Percentiles rank a stretch among this genome's conserved stretches.
phyloP scores from a whole-genome alignment of 2,113 vertebrate genomes.

The Cryptotis parvus region DNA sequence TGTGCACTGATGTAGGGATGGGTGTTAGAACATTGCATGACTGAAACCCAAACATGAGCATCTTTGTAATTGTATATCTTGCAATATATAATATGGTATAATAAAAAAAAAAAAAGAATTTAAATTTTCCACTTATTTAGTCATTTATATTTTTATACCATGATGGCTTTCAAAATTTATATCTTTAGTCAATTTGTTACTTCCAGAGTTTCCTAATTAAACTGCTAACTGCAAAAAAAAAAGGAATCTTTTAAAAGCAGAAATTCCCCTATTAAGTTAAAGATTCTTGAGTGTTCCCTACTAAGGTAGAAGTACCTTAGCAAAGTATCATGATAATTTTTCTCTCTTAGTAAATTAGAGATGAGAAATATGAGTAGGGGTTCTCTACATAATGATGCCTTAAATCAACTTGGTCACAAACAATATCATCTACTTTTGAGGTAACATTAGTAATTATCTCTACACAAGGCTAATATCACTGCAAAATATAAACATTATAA shows the following conservation, averaged over 20 bases:
- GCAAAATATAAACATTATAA: neutral
- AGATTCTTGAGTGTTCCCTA: neutral
- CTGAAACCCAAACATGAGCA: too few relatives aligned
- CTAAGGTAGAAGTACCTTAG: neutral
- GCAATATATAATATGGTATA: too few relatives aligned
- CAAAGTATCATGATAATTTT: neutral
- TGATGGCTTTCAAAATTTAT: too few relatives aligned
- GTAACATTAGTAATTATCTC: neutral
- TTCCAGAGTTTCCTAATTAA: too few relatives aligned
- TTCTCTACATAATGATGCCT: neutral
- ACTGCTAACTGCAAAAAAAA: too few relatives aligned
- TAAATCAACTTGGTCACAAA: neutral
- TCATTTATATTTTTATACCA: too few relatives aligned
- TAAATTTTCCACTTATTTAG: too few relatives aligned
- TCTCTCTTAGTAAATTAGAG: neutral
- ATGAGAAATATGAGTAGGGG: neutral
- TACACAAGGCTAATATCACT: neutral
- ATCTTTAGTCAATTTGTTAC: too few relatives aligned
- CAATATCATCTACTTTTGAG: neutral
- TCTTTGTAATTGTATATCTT: too few relatives aligned
- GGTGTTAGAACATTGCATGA: too few relatives aligned
- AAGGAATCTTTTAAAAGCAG: neutral
- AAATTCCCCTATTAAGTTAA: constrained; percentile 3
- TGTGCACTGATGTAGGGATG: too few relatives aligned
- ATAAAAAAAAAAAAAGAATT: too few relatives aligned